These are phyloP conservation scores for Lepidurus apus DNA, from an alignment of 1,140 invertebrate species.

Conservation along the genomic window DNA sequence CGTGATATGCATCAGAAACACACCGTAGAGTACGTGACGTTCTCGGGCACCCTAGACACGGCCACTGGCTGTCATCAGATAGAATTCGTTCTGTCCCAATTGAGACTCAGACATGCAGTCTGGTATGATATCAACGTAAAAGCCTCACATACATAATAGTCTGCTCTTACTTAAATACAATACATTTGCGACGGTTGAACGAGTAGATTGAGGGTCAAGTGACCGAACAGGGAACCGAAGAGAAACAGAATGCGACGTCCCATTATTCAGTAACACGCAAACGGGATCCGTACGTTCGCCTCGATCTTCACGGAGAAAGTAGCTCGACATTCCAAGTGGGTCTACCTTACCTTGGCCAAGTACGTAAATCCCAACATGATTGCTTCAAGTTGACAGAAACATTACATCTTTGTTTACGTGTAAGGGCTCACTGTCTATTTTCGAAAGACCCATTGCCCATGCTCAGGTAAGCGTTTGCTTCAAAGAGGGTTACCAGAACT, in stretches of 20 bases:
- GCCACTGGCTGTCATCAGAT: neutral
- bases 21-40: neutral
- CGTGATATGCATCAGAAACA: neutral
- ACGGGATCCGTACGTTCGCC: conserved; percentile 50
- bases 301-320: conserved; percentile 37
- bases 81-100: neutral
- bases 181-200: neutral
- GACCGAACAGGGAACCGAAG: conserved; percentile 58
- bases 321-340: conserved; percentile 57
- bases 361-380: conserved; percentile 37
- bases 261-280: conserved; percentile 44
- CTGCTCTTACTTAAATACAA: neutral
- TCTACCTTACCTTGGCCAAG: conserved; percentile 59
- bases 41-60: neutral
- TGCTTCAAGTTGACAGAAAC: neutral
- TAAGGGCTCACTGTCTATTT: neutral
- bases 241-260: conserved; percentile 54
- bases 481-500: neutral
- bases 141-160: neutral
- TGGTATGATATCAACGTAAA: neutral
- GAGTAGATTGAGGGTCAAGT: conserved; percentile 40
- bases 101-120: neutral
- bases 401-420: neutral
- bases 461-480: neutral
- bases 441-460: neutral